A percentile compares a stretch with the other conserved stretches of the same genome.
Conservation (phyloP, 2,888 invertebrate species). For the Ramazzottius varieornatus region DNA sequence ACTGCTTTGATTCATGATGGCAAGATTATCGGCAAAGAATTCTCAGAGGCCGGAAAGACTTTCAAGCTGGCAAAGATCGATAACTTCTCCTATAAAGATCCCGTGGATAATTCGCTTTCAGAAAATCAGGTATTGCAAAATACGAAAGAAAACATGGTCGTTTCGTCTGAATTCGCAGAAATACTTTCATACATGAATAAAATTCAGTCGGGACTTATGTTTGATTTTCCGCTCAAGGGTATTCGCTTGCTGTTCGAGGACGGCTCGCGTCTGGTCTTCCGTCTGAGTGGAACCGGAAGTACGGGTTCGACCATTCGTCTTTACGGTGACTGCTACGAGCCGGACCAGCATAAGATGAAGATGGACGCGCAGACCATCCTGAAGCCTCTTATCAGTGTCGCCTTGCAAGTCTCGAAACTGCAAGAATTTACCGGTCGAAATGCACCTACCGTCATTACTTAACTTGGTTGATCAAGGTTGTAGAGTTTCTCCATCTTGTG, state of each 20-base stretch:
- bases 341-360: slow-evolving; percentile 29
- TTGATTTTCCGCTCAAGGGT: slow-evolving; percentile 34
- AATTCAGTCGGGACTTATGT: no score
- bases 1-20: slow-evolving; percentile 39
- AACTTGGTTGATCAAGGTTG: no score
- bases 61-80: slow-evolving; percentile 56
- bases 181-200: no score
- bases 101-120: slow-evolving; percentile 66
- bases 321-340: slow-evolving; percentile 80
- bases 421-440: slow-evolving; percentile 58
- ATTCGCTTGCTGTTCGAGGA: slow-evolving; percentile 74
- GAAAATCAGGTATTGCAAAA: slow-evolving; percentile 40
- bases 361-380: slow-evolving; percentile 34
- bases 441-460: slow-evolving; percentile 80
- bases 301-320: slow-evolving; percentile 85
- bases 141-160: no score
- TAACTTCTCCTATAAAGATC: slow-evolving; percentile 84
- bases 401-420: slow-evolving; percentile 53
- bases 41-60: slow-evolving; percentile 27
- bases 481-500: no score
- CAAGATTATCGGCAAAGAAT: slow-evolving; percentile 21
- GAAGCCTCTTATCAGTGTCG: slow-evolving; percentile 62
- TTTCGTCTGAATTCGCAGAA: no score
- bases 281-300: slow-evolving; percentile 91
- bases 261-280: slow-evolving; percentile 68